Conservation (phyloP, 1,140 invertebrate species). For the Bombus sylvicola region DNA sequence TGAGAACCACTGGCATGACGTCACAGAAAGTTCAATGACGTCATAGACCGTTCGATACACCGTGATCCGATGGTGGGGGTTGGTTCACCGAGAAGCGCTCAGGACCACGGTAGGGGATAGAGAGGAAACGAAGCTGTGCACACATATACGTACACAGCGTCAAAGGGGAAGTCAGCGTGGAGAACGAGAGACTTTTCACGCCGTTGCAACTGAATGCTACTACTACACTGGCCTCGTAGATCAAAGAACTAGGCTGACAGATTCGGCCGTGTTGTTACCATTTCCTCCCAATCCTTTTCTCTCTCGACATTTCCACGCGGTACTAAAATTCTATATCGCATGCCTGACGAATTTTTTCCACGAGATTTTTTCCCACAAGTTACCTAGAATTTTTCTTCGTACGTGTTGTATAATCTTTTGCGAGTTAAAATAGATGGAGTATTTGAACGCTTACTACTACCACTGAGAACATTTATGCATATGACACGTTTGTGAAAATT, state of each 20-base stretch:
- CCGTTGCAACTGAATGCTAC: slow-evolving; percentile 27
- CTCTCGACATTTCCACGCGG: neutral
- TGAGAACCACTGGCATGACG: slow-evolving; percentile 74
- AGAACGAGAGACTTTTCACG: slow-evolving; percentile 56
- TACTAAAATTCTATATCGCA: neutral
- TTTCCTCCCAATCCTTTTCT: neutral
- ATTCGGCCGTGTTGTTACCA: neutral
- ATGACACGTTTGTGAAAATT: too few species aligned
- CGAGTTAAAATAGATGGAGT: too few species aligned
- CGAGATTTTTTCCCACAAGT: neutral
- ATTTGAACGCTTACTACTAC: too few species aligned
- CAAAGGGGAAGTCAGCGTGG: slow-evolving; percentile 12
- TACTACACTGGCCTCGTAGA: neutral
- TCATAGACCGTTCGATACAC: slow-evolving; percentile 79
- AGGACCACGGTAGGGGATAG: neutral
- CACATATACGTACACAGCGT: neutral
- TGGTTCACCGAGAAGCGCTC: slow-evolving; percentile 53
- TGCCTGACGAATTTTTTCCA: neutral
- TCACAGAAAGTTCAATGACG: slow-evolving; percentile 78
- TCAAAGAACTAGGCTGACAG: slow-evolving; percentile 39
- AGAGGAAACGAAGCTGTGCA: slow-evolving; percentile 3
- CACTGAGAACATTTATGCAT: too few species aligned
- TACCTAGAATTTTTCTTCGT: neutral
- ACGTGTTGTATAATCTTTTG: too few species aligned
- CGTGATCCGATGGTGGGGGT: slow-evolving; percentile 64